These are phyloP conservation scores for Phyto melanocephala DNA, from an alignment of 2,888 invertebrate species.

Conservation along the genomic window DNA sequence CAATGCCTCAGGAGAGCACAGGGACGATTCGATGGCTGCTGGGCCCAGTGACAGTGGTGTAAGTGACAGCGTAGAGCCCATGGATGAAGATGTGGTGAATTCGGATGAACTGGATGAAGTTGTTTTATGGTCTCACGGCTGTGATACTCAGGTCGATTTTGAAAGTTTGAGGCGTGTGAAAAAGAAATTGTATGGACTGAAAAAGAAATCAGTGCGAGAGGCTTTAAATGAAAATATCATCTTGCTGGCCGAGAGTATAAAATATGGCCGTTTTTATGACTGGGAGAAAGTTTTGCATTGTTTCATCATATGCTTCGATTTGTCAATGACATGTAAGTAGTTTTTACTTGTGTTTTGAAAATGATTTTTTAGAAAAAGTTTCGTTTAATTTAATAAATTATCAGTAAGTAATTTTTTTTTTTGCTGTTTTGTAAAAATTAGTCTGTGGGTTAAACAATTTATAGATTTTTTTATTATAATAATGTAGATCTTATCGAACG, in stretches of 20 bases:
- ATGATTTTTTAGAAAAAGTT: too few species aligned
- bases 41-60: not conserved
- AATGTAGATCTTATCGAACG: too few species aligned
- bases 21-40: not conserved
- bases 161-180: slow-evolving; percentile 79
- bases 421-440: too few species aligned
- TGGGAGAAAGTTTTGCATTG: slow-evolving; percentile 78
- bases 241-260: slow-evolving; percentile 70
- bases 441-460: too few species aligned
- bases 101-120: slow-evolving; percentile 47
- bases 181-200: slow-evolving; percentile 76
- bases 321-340: slow-evolving; percentile 83
- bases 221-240: slow-evolving; percentile 72
- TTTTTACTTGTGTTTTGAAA: not conserved
- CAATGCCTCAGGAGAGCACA: not conserved
- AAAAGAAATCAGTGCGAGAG: slow-evolving; percentile 71
- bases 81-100: slow-evolving; percentile 53
- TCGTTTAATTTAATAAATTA: too few species aligned
- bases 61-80: slow-evolving; percentile 24
- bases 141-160: slow-evolving; percentile 82
- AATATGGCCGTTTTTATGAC: slow-evolving; percentile 69
- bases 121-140: slow-evolving; percentile 54
- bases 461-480: too few species aligned
- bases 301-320: slow-evolving; percentile 88
- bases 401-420: too few species aligned